phyloP scores from a whole-genome alignment of 2,888 invertebrate genomes.

The Resseliella maxima region DNA sequence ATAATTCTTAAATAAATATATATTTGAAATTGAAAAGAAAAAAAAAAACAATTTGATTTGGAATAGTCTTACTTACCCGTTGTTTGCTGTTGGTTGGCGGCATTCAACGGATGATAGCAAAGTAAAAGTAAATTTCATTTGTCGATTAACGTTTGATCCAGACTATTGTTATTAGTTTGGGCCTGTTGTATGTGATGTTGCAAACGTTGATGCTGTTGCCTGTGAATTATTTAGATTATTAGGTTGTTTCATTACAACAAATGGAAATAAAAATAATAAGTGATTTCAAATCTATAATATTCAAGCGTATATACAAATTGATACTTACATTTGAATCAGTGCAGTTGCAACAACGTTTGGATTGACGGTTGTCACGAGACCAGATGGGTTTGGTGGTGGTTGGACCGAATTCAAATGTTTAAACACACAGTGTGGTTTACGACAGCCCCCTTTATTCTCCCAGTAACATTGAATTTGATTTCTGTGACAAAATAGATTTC shows the following conservation, averaged over 20 bases:
- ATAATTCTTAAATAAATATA: neutral
- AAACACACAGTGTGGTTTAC: slow-evolving; percentile 87
- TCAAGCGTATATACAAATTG: too few relatives aligned
- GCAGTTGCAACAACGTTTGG: slow-evolving; percentile 47
- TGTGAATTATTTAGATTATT: neutral
- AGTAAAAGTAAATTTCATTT: slow-evolving; percentile 56
- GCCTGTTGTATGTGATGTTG: slow-evolving; percentile 53
- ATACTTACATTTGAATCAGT: slow-evolving; percentile 54
- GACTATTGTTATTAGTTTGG: slow-evolving; percentile 52
- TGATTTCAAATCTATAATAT: too few relatives aligned
- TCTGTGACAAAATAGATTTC: slow-evolving; percentile 71
- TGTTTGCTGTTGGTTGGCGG: slow-evolving; percentile 22
- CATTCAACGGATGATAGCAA: slow-evolving; percentile 45
- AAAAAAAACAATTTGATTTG: neutral
- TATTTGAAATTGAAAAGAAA: neutral
- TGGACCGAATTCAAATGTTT: slow-evolving; percentile 71
- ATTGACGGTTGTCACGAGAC: slow-evolving; percentile 23
- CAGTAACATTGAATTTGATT: slow-evolving; percentile 88
- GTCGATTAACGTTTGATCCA: slow-evolving; percentile 45
- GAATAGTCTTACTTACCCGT: neutral
- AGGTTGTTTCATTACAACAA: neutral
- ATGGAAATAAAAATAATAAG: too few relatives aligned
- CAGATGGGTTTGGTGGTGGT: slow-evolving; percentile 17
- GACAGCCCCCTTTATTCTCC: slow-evolving; percentile 87
- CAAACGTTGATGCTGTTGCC: slow-evolving; percentile 30